These are phyloP conservation scores for Luffia ferchaultella DNA, from an alignment of 2,888 invertebrate genomes.

Conservation along the genomic window DNA sequence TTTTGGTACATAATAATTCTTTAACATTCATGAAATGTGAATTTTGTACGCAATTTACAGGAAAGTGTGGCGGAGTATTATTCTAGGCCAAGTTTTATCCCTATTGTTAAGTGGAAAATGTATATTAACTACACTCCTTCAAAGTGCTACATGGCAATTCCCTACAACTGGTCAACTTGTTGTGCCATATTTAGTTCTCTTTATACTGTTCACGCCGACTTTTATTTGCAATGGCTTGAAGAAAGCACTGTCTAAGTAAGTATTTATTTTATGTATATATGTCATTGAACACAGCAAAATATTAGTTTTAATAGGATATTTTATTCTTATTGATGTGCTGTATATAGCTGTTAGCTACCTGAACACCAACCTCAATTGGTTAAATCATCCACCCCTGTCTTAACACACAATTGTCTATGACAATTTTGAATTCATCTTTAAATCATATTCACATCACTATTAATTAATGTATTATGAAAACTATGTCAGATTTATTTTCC, in stretches of 20 bases:
- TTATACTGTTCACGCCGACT: conserved; percentile 79
- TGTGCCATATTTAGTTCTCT: conserved; percentile 79
- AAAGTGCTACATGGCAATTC: conserved; percentile 72
- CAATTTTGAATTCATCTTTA: too few species aligned
- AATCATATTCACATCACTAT: too few species aligned
- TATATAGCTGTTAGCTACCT: too few species aligned
- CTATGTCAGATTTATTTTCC: too few species aligned
- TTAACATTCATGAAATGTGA: too few species aligned
- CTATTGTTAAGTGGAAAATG: conserved; percentile 80
- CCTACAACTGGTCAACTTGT: conserved; percentile 84
- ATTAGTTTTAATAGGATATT: too few species aligned
- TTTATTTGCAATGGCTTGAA: conserved; percentile 76
- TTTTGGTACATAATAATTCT: too few species aligned
- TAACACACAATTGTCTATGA: too few species aligned
- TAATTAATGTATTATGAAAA: too few species aligned
- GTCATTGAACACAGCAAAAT: background rate
- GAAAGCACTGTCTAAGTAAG: conserved; percentile 71
- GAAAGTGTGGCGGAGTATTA: conserved; percentile 76
- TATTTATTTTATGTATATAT: conserved; percentile 6
- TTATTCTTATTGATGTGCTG: too few species aligned
- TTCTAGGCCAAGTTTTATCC: conserved; percentile 79
- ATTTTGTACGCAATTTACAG: conserved; percentile 41
- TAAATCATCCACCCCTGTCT: too few species aligned
- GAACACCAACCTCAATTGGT: too few species aligned
- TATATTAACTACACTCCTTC: conserved; percentile 74